These are phyloP conservation scores for Sialis fuliginosa DNA, from an alignment of 2,888 invertebrate genomes.

Conservation along the genomic window DNA sequence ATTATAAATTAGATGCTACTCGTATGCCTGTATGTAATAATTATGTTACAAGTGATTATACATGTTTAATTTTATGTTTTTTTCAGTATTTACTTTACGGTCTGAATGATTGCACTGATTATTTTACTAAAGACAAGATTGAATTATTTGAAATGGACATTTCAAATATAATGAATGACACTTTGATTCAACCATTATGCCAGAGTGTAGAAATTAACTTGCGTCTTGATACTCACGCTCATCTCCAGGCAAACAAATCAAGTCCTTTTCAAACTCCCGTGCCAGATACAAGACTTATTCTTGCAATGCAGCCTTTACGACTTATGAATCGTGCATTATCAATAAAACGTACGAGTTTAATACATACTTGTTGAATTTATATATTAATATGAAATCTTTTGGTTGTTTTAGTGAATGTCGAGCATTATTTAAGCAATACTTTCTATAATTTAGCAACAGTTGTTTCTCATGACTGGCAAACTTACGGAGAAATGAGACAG, in stretches of 20 bases:
- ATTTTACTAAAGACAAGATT: constrained; percentile 15
- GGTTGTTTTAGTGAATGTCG: constrained; percentile 33
- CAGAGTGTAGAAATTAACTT: constrained; percentile 84
- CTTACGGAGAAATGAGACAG: constrained; percentile 91
- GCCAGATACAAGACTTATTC: constrained; percentile 43
- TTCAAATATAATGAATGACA: constrained; percentile 30
- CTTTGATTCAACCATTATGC: constrained; percentile 53
- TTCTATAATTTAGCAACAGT: constrained; percentile 97
- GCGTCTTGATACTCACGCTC: constrained; percentile 80
- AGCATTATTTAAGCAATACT: constrained; percentile 81
- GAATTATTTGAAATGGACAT: constrained; percentile 23
- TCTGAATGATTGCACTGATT: constrained; percentile 17
- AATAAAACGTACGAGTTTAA: constrained; percentile 30
- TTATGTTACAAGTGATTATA: neutral
- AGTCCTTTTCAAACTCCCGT: constrained; percentile 52
- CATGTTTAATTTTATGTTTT: neutral
- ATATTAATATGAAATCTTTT: constrained; percentile 1
- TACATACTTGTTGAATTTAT: constrained; percentile 11
- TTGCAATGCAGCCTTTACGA: constrained; percentile 36
- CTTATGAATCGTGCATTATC: constrained; percentile 38
- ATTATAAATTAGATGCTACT: constrained; percentile 43
- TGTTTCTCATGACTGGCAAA: constrained; percentile 93
- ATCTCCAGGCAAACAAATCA: constrained; percentile 56
- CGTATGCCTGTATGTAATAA: constrained; percentile 30
- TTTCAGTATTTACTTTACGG: constrained; percentile 20